Conservation (phyloP, 2,797 vertebrate species). For the Kryptolebias ocellatus region DNA sequence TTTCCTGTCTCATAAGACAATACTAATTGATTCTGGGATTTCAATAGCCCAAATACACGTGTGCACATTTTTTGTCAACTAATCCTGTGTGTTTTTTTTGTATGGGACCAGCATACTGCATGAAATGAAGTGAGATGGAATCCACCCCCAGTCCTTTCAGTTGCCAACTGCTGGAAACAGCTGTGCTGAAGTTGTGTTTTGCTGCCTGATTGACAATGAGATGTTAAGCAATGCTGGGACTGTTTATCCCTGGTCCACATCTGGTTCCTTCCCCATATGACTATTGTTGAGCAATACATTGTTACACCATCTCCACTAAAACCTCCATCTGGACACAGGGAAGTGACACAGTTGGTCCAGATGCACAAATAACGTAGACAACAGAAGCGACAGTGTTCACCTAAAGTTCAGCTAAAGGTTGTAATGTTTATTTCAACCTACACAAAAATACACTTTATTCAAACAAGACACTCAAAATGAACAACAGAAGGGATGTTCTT, state of each 20-base stretch:
- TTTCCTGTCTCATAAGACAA: background rate
- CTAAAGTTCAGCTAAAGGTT: background rate
- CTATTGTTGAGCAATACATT: constrained; percentile 47
- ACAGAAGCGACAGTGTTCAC: background rate
- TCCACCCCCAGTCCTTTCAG: constrained; percentile 16
- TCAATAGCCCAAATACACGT: background rate
- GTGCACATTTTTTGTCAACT: constrained; percentile 5
- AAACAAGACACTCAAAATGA: too few species aligned
- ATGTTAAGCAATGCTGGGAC: constrained; percentile 34
- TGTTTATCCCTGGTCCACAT: constrained; percentile 33
- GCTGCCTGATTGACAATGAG: constrained; percentile 36
- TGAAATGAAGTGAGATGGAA: constrained; percentile 21
- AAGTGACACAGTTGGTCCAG: constrained; percentile 24
- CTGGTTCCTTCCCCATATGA: constrained; percentile 57
- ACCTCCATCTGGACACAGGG: constrained; percentile 50
- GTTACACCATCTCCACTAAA: constrained; percentile 30
- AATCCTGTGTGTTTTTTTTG: background rate
- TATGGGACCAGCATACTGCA: constrained; percentile 5
- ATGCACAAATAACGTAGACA: background rate
- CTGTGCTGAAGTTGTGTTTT: constrained; percentile 40
- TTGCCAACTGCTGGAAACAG: constrained; percentile 35
- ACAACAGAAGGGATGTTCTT: too few species aligned
- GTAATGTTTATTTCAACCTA: too few species aligned
- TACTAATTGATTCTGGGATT: background rate
- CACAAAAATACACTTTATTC: too few species aligned